A percentile compares a stretch with the other conserved stretches of the same genome.
Evolutionary conservation across 2,888 invertebrate species (phyloP).

Genomic region (Dolichopus griseipennis): DNA sequence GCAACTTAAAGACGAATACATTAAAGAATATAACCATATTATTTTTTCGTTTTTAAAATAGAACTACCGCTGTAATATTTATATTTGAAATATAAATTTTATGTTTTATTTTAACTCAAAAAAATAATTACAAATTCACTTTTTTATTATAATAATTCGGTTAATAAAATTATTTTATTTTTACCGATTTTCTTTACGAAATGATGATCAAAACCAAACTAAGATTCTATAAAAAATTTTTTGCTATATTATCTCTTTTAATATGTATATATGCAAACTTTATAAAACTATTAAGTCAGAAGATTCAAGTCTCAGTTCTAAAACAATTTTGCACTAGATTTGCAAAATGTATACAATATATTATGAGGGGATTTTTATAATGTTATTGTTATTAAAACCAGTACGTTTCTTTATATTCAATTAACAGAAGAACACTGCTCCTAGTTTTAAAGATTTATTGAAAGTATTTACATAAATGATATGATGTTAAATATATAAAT

Average conservation of each 20-base stretch:
- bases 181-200: background rate
- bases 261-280: background rate
- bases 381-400: background rate
- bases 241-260: background rate
- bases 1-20: constrained; percentile 4
- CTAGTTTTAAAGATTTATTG: background rate
- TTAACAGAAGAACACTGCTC: background rate
- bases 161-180: background rate
- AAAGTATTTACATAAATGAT: background rate
- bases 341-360: background rate
- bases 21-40: background rate
- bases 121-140: background rate
- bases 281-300: background rate
- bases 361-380: background rate
- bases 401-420: background rate
- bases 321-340: background rate
- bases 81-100: background rate
- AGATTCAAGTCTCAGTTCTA: background rate
- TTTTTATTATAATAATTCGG: background rate
- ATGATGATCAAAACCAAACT: background rate
- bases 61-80: background rate
- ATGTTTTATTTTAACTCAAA: background rate
- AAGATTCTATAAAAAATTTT: background rate
- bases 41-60: background rate
- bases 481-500: background rate